Evolutionary conservation across 2,797 vertebrate genomes (phyloP).

Genomic region (Sebastes taczanowskii): DNA sequence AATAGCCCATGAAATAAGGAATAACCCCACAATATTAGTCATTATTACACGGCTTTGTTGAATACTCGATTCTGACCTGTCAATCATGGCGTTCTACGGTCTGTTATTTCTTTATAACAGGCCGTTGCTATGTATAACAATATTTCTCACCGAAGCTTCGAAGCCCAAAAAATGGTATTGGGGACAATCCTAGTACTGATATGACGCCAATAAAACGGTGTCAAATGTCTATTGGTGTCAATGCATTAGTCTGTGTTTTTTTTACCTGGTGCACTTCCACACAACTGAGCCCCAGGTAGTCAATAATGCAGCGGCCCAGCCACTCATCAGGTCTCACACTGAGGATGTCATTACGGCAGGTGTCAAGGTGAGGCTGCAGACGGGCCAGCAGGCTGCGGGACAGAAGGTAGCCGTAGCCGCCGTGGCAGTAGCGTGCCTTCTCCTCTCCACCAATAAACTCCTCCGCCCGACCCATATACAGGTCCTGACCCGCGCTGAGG

Average conservation of each 20-base stretch:
- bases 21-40: too few relatives aligned
- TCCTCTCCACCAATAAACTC: slow-evolving; percentile 96
- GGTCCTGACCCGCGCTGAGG: slow-evolving; percentile 91
- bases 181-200: too few relatives aligned
- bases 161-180: too few relatives aligned
- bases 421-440: slow-evolving; percentile 92
- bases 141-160: too few relatives aligned
- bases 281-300: slow-evolving; percentile 92
- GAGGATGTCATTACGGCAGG: slow-evolving; percentile 96
- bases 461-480: slow-evolving; percentile 94
- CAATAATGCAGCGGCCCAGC: slow-evolving; percentile 97
- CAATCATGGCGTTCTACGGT: too few relatives aligned
- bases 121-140: too few relatives aligned
- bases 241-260: not conserved
- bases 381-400: slow-evolving; percentile 92
- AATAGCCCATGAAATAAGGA: too few relatives aligned
- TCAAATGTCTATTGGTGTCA: not conserved
- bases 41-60: too few relatives aligned
- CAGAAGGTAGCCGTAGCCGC: slow-evolving; percentile 94
- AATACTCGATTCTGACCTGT: too few relatives aligned
- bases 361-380: slow-evolving; percentile 90
- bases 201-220: not conserved
- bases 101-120: too few relatives aligned
- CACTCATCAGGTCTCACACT: slow-evolving; percentile 95
- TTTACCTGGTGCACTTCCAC: slow-evolving; percentile 90